phyloP scores from a whole-genome alignment of 2,888 invertebrate genomes.

The Isoperla grammatica region DNA sequence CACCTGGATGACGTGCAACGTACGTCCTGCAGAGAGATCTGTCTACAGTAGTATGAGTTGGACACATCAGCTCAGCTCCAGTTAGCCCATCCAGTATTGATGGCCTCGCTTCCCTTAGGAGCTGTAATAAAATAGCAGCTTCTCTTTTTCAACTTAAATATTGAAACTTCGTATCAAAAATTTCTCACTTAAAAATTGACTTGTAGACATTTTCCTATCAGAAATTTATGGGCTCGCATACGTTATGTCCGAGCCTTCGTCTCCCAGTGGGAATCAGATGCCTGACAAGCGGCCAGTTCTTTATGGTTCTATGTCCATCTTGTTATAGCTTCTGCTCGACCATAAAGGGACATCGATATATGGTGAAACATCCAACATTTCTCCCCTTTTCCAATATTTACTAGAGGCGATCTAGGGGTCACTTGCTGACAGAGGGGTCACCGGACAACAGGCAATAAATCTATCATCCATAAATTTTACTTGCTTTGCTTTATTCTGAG shows the following conservation, averaged over 20 bases:
- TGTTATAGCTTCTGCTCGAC: constrained; percentile 14
- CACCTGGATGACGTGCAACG: too few species aligned
- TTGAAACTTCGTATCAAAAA: constrained; percentile 10
- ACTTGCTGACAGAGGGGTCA: constrained; percentile 23
- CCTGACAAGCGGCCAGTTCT: constrained; percentile 8
- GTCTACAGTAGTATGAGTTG: too few species aligned
- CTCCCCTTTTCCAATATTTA: constrained; percentile 22
- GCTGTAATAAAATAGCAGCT: too few species aligned
- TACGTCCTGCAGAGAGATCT: too few species aligned
- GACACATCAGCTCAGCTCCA: too few species aligned
- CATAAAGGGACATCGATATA: constrained; percentile 22
- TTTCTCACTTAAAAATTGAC: constrained; percentile 17
- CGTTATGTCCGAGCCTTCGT: constrained; percentile 1
- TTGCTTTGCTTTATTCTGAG: constrained; percentile 10
- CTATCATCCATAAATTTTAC: constrained; percentile 22
- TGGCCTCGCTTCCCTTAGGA: too few species aligned
- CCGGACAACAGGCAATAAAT: constrained; percentile 21
- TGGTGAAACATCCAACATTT: constrained; percentile 16
- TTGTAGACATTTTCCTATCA: constrained; percentile 17
- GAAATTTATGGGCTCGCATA: constrained; percentile 15
- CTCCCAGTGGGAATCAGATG: constrained; percentile 16
- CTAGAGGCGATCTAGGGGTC: constrained; percentile 17
- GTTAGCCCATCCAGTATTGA: too few species aligned
- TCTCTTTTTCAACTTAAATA: not conserved
- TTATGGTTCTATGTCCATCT: constrained; percentile 14